Percentiles rank a stretch among this genome's conserved stretches.
Evolutionary conservation across 2,888 invertebrate species (phyloP).

Genomic region (Tetragonisca angustula): DNA sequence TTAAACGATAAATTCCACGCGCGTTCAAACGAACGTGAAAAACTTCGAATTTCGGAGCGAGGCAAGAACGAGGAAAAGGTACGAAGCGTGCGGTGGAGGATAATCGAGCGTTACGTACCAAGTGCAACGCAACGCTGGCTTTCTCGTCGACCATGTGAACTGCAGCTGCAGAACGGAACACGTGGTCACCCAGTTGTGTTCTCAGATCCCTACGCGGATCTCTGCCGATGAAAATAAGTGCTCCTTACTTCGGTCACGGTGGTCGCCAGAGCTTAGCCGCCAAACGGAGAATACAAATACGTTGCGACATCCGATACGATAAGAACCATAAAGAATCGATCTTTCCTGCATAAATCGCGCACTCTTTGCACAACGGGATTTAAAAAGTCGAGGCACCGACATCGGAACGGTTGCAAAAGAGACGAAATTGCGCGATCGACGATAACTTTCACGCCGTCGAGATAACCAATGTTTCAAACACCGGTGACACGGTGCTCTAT

Average conservation of each 20-base stretch:
- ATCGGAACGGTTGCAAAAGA: neutral
- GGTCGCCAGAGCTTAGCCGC: neutral
- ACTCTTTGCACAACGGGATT: constrained; percentile 1
- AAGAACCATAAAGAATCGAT: neutral
- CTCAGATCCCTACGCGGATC: constrained; percentile 50
- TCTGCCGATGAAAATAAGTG: constrained; percentile 43
- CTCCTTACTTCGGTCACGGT: constrained; percentile 3
- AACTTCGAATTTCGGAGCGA: neutral
- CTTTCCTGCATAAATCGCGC: constrained; percentile 1
- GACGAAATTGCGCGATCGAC: neutral
- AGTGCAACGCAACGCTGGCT: constrained; percentile 56
- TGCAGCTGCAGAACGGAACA: constrained; percentile 66
- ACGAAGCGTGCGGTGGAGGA: neutral
- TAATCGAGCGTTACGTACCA: constrained; percentile 46
- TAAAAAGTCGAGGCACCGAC: neutral
- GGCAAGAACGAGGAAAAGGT: neutral
- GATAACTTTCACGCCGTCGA: neutral
- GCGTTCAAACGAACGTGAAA: neutral
- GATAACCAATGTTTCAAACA: neutral
- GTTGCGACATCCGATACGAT: neutral
- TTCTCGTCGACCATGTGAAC: constrained; percentile 64
- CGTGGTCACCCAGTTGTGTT: constrained; percentile 57
- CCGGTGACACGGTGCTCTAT: neutral
- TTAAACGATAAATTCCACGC: too few species aligned
- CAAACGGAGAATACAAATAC: neutral